Percentiles rank a stretch among this genome's conserved stretches.
These are phyloP conservation scores for Semicossyphus pulcher DNA, from an alignment of 2,113 vertebrate species.

Conservation along the genomic window DNA sequence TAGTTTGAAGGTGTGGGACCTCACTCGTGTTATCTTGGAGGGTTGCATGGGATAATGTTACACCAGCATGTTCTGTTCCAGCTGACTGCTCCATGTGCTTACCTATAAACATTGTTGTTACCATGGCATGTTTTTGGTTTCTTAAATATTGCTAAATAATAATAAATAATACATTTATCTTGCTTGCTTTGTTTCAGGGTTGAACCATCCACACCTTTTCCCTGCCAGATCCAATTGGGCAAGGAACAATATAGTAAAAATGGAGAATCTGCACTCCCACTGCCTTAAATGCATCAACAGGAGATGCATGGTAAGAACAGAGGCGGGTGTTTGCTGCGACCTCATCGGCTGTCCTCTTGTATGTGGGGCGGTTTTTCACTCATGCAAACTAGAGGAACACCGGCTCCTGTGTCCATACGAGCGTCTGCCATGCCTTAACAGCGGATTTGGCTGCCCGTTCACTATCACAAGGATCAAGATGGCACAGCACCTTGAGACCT, in stretches of 20 bases:
- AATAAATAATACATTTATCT: neutral
- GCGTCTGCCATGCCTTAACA: constrained; percentile 94
- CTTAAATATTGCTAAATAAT: neutral
- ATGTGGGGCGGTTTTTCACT: constrained; percentile 97
- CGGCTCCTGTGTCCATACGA: constrained; percentile 94
- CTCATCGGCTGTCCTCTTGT: constrained; percentile 93
- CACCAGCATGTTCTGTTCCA: neutral
- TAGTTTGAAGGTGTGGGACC: neutral
- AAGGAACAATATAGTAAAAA: constrained; percentile 58
- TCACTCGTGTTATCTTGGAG: neutral
- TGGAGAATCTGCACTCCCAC: constrained; percentile 93
- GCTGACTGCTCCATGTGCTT: neutral
- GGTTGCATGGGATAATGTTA: constrained; percentile 2
- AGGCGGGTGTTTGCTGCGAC: constrained; percentile 91
- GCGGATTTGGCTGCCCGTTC: constrained; percentile 95
- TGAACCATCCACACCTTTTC: neutral
- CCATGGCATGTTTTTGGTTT: too few relatives aligned
- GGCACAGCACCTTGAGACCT: constrained; percentile 92
- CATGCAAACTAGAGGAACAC: constrained; percentile 94
- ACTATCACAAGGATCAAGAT: constrained; percentile 90
- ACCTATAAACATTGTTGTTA: neutral
- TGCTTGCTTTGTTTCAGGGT: constrained; percentile 48
- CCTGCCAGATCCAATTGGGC: neutral
- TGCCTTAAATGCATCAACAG: constrained; percentile 96
- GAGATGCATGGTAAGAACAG: constrained; percentile 93